Conservation (phyloP, 2,797 vertebrate species). For the Sebastes jordani region DNA sequence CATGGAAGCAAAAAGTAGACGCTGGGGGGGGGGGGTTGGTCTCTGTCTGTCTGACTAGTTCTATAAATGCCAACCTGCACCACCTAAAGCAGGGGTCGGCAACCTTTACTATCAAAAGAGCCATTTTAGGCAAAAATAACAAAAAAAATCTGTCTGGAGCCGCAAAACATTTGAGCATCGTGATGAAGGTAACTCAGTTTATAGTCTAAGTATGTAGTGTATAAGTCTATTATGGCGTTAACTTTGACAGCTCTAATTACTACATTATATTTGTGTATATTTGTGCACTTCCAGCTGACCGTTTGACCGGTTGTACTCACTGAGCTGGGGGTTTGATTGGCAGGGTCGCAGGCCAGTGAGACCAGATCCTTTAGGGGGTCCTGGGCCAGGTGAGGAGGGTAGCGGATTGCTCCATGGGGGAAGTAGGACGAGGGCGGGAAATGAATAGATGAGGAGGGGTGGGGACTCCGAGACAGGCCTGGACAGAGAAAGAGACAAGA, state of each 20-base stretch:
- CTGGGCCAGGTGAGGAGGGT: conserved; percentile 95
- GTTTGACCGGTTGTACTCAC: conserved; percentile 80
- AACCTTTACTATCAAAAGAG: too few relatives aligned
- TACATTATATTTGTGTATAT: background rate
- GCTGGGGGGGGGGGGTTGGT: background rate
- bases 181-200: too few relatives aligned
- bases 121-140: too few relatives aligned
- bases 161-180: too few relatives aligned
- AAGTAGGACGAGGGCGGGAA: conserved; percentile 95
- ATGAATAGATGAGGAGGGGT: conserved; percentile 93
- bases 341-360: conserved; percentile 94
- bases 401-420: conserved; percentile 93
- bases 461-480: conserved; percentile 93
- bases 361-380: conserved; percentile 97
- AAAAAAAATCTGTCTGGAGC: too few relatives aligned
- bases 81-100: background rate
- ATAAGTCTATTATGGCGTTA: too few relatives aligned
- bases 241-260: too few relatives aligned
- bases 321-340: conserved; percentile 91
- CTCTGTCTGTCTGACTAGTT: background rate
- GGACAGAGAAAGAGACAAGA: background rate
- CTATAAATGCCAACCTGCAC: background rate
- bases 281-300: background rate
- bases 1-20: too few relatives aligned
- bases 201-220: too few relatives aligned